A percentile compares a stretch with the other conserved stretches of the same genome.
Evolutionary conservation across 2,113 vertebrate genomes (phyloP).

Genomic region (Pedetes capensis): DNA sequence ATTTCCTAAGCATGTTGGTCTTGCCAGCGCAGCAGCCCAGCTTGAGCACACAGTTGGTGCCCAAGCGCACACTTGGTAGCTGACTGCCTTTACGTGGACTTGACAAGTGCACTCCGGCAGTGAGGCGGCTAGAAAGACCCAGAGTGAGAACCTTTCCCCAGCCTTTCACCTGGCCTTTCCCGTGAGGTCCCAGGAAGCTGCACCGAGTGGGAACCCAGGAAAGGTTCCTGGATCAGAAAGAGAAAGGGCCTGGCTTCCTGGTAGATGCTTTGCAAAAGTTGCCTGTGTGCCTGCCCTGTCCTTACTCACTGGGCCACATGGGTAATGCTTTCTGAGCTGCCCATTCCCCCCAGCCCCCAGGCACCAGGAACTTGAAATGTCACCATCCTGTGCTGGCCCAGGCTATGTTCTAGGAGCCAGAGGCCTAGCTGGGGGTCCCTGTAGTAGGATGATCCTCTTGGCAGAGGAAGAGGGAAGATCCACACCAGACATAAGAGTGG

Average conservation of each 20-base stretch:
- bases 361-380: neutral
- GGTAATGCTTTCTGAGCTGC: fast-evolving
- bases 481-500: neutral
- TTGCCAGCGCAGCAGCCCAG: neutral
- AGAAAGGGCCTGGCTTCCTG: neutral
- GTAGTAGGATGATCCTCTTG: neutral
- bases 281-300: neutral
- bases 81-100: neutral
- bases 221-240: neutral
- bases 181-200: neutral
- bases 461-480: neutral
- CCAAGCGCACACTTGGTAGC: neutral
- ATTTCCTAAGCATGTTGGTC: neutral
- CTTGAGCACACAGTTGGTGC: neutral
- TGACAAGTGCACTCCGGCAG: fast-evolving
- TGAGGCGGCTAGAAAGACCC: neutral
- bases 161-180: no score
- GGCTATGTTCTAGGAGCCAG: neutral
- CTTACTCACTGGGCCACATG: neutral
- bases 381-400: neutral
- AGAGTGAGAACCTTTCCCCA: neutral
- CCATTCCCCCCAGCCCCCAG: no score
- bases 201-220: fast-evolving
- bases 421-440: neutral
- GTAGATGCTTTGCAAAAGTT: neutral